Conservation (phyloP, 2,113 vertebrate genomes). For the Pantherophis guttatus region DNA sequence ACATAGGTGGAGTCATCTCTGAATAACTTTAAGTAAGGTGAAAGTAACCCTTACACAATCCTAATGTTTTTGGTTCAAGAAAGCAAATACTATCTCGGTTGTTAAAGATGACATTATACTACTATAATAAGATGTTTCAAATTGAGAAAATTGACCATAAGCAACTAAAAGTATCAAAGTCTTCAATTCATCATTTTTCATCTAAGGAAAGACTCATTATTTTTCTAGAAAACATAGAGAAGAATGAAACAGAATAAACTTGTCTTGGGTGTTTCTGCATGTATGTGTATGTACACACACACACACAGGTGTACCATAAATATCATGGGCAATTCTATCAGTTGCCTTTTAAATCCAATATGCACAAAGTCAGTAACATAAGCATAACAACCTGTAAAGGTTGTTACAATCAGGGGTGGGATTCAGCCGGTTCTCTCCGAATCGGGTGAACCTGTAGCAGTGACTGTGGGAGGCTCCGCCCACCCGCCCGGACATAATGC, state of each 20-base stretch:
- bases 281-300: too few species aligned
- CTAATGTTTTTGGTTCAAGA: neutral
- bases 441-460: too few species aligned
- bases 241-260: neutral
- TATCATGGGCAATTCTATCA: conserved; percentile 35
- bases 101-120: neutral
- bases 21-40: neutral
- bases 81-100: neutral
- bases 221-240: neutral
- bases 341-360: conserved; percentile 15
- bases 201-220: neutral
- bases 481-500: too few species aligned
- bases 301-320: neutral
- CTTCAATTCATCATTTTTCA: conserved; percentile 7
- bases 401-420: neutral
- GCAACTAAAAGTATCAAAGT: neutral
- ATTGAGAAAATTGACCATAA: neutral
- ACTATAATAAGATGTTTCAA: fast-evolving
- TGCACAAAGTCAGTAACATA: conserved; percentile 42
- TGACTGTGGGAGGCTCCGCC: too few species aligned
- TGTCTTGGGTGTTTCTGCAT: neutral
- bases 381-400: neutral
- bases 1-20: neutral
- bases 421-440: too few species aligned
- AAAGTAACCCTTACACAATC: neutral